Base-by-base conservation (phyloP, 2,797 vertebrate species). In the Rhinophrynus dorsalis region DNA sequence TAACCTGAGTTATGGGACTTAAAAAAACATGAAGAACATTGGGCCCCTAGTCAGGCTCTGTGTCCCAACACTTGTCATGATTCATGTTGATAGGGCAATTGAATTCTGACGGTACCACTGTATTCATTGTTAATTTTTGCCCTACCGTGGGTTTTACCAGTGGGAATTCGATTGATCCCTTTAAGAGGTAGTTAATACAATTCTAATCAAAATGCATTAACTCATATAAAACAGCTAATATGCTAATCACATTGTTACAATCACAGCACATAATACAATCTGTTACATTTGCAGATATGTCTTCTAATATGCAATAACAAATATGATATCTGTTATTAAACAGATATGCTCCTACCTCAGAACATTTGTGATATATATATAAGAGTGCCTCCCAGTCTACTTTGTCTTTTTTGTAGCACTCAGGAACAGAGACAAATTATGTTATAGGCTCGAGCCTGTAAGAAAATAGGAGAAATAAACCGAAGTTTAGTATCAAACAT, bases 261-360 rank as follows among this genome's bases (percentile, higher is more conserved):
- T 27, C 8, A 26, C 35, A 45, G 13, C 0, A 15, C 27, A 1
- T 15, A 55, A 51, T 15, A 13, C n/a, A n/a, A n/a, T n/a, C n/a
- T n/a, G n/a, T n/a, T n/a, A n/a, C n/a, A n/a, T n/a, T n/a, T n/a
- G n/a, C n/a, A n/a, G n/a, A n/a, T n/a, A n/a, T n/a, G n/a, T n/a
- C n/a, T n/a, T n/a, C n/a, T n/a, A n/a, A n/a, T n/a, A n/a, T n/a
- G n/a, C n/a, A n/a, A n/a, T n/a, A n/a, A n/a, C n/a, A n/a, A n/a
- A n/a, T n/a, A n/a, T n/a, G 11, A 66, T 73, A 66, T 66, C 69
- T 73, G 69, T 66, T 73, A 59, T 66, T 73, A 60, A 60, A 66
- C 62, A 73, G 69, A 66, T 66, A 60, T 60, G 37, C 8, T 35
- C 61, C 69, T 66, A 73, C 69, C 69, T 73, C 62, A 73, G 45